Base-by-base conservation (phyloP, 2,888 invertebrate species). In the Agriopis aurantiaria region DNA sequence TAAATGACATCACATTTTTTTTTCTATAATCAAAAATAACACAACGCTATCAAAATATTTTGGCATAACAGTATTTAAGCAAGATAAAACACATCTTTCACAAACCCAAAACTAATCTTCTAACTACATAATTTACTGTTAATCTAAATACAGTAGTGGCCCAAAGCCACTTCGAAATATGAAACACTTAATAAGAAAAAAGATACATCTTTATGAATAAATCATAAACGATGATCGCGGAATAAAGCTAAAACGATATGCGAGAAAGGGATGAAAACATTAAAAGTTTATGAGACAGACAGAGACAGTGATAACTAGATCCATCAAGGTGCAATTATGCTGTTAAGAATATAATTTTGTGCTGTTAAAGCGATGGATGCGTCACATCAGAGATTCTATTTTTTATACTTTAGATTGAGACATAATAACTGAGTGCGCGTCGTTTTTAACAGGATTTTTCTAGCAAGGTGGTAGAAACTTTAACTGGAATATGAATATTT, bases 271-370 rank as follows among this genome's bases (percentile, higher is more conserved):
- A 85, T 61, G 61, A 68, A 69, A 9, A 62, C 74, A 82, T 62
- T 9, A n/a, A 41, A 33, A 64, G 12, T 60, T 0, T 4, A 4
- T 33, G 59, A 48, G 82, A 78, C 73, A 55, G 80, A 89, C 71
- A 65, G 84, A 77, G 88, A 85, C 40, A 71, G 69, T 53, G 55
- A 73, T 83, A 82, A 82, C 80, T 86, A 85, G 85, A 83, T 80
- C 79, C 79, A 81, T 68, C 71, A 79, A 86, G 83, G 78, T 86
- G 83, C 88, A 90, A 91, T 92, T 91, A 92, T 89, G 87, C 86
- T 87, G 91, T 91, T 90, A 85, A 85, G 82, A 86, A 83, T 86
- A 88, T 91, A 90, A 90, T 90, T 88, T 88, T 78, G 85, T 80
- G 86, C 87, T 87, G 85, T 84, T 86, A 83, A 84, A 81, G 84